phyloP scores from a whole-genome alignment of 2,113 vertebrate genomes.

The Bubo bubo region DNA sequence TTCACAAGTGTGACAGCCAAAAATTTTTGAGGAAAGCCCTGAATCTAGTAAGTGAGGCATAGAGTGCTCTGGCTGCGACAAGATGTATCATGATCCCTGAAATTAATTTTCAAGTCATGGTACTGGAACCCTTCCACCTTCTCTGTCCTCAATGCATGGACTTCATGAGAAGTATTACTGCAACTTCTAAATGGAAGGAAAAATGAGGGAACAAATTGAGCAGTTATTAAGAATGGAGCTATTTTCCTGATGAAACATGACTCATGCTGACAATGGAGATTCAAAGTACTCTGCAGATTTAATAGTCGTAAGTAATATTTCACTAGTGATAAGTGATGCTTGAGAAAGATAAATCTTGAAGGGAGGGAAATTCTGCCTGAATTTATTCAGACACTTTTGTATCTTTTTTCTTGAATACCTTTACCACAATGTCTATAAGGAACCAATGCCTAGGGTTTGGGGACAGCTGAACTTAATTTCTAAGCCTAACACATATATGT shows the following conservation, averaged over 20 bases:
- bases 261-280: slow-evolving; percentile 15
- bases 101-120: slow-evolving; percentile 11
- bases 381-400: neutral
- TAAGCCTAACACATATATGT: neutral
- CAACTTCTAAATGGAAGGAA: neutral
- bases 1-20: neutral
- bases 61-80: neutral
- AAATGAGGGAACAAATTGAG: slow-evolving; percentile 3
- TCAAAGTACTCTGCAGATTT: slow-evolving; percentile 25
- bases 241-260: slow-evolving; percentile 48
- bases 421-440: neutral
- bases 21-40: neutral
- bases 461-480: neutral
- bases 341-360: slow-evolving; percentile 9
- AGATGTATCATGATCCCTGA: neutral
- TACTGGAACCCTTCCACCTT: neutral
- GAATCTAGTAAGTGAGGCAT: neutral
- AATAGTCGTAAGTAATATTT: slow-evolving; percentile 48
- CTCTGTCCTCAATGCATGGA: neutral
- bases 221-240: slow-evolving; percentile 27
- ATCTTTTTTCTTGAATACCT: neutral
- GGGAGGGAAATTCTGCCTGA: neutral
- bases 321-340: slow-evolving; percentile 16
- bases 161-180: neutral
- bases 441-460: neutral